Base-by-base conservation (phyloP, 2,888 invertebrate species). In the Pasiphila rectangulata region DNA sequence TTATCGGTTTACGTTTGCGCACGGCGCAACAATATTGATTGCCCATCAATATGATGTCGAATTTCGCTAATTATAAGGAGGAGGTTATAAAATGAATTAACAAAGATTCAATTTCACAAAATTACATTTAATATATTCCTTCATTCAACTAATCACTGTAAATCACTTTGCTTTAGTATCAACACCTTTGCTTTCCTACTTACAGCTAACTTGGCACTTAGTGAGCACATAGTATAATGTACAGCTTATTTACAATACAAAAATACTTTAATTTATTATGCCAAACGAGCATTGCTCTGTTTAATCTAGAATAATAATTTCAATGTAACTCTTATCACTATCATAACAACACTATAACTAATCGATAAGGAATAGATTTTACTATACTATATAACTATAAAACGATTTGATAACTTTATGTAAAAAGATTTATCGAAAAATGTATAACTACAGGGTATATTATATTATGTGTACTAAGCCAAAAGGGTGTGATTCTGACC, bases 161-260 rank as follows among this genome's bases (percentile, higher is more conserved):
- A 77, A 80, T 80, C 79, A 81, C 81, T 79, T 71, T 71, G 64
- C 64, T 63, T 23, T 41, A 36, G 34, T 40, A 44, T 67, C 61
- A 64, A 69, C 64, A 69, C 53, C 60, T 60, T 16, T 58, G 51
- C 44, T 55, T 59, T 50, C 59, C 82, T 83, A 84, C 83, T 83
- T 85, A 83, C 50, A 46, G 56, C 74, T 82, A 81, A 57, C 69
- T 87, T 86, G 86, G 86, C 86, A 87, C 86, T 79, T 82, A 71
- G 63, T 84, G 86, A 86, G 87, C 85, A 79, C 80, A 65, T 64
- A 50, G 61, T 67, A 67, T 61, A 75, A 75, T 75, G 60, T 72
- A 75, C 71, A 75, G 35, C 37, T 60, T 68, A 72, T 72, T 68
- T 74, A 77, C 72, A 58, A 42, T 52, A 49, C 40, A 51, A 52